Evolutionary conservation across 2,113 vertebrate species (phyloP), one percentile per base, ranked within the genome.

Genomic region (Drymodes brunneopygia): DNA sequence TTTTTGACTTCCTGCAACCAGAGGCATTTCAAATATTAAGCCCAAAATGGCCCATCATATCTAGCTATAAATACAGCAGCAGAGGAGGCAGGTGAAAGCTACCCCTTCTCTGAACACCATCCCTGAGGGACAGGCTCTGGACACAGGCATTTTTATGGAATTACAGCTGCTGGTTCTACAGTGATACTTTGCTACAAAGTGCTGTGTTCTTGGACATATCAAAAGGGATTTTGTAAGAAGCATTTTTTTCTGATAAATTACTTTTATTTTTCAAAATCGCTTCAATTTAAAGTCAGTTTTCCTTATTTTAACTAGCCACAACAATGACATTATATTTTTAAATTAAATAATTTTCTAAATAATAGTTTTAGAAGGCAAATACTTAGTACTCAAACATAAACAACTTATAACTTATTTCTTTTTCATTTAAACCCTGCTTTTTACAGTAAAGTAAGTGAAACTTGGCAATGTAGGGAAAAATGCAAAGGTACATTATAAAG

Each of bases 191-290:
- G 57, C 69, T 53, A n/a, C 8, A 13, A 65, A 51, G 72, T 60
- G 35, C 53, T 69, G 11, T 66, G 66, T 64, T 58, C 51, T 23
- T 38, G 38, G 54, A 56, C 27, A 12, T 33, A 6, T 19, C 47
- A 38, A 75, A 72, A 94, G 7, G 15, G 58, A 94, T 87, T 89
- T 56, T 23, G 29, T 38, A 70, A 83, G 45, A 86, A 60, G 25
- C 35, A 6, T 64, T 77, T 89, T 64, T 93, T 96, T 82, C 67
- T 96, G 81, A 91, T 89, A 95, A 95, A 90, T 91, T 79, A 87
- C 47, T 81, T 94, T 96, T 95, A 90, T 95, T 96, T 92, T 94
- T 87, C 89, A 77, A 95, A 94, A 91, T 54, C 13, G 29, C 28
- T 94, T 92, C 25, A 47, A 22, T 81, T 94, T 79, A 85, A 86